Base-by-base conservation (phyloP, 2,797 vertebrate genomes). In the Coracias cyanogaster region DNA sequence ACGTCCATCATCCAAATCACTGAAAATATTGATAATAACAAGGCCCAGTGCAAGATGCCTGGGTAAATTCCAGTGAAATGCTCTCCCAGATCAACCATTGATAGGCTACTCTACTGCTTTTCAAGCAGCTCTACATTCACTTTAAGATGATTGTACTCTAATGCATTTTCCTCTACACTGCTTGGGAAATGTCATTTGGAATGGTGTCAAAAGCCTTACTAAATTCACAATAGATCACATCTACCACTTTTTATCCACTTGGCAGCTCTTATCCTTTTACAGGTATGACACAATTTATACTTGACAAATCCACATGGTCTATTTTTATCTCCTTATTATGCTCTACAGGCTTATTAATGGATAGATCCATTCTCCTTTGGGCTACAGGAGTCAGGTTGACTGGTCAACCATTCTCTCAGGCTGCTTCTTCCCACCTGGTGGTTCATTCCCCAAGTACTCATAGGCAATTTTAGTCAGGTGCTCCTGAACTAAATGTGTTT, bases 311-410 rank as follows among this genome's bases (percentile, higher is more conserved):
- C 61, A 79, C 49, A 82, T 12, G 21, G 39, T 72, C 66, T 93
- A 78, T 92, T 95, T 93, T 93, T 79, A 82, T 66, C 86, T 84
- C 70, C 21, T 76, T 48, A 94, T 90, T 90, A 79, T 35, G 58
- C 35, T 90, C 25, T 62, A 33, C 8, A 8, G 35, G 29, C 10
- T 90, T 86, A 66, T 73, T 92, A 93, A 84, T 21, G 6, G 64
- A 82, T 9, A 88, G 29, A 69, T 51, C 72, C n/a, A 46, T 86
- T 74, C 29, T 90, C 39, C 65, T 89, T 58, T 46, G 41, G 77
- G 86, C 35, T 73, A 21, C 1, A 52, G 18, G 28, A 70, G 22
- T 41, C 62, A 79, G 43, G 7, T 3, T 76, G 37, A 65, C 62
- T 84, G 41, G 24, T 31, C 4, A 3, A 77, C 21, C 41, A 57